Conservation (phyloP, 2,888 invertebrate species). For the Metacarcinus magister region DNA sequence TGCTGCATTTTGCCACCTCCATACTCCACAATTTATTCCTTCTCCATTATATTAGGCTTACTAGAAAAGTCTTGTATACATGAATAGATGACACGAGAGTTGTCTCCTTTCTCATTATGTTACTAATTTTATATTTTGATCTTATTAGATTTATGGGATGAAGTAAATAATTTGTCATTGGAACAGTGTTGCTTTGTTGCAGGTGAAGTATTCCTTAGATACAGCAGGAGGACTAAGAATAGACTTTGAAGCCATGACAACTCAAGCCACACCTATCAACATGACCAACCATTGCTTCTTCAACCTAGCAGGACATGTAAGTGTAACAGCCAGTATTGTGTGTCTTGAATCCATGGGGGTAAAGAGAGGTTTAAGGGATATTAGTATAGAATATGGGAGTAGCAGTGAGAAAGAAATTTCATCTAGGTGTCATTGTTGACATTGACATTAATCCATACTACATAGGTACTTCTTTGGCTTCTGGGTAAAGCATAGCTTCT, state of each 20-base stretch:
- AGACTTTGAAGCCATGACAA: slow-evolving; percentile 90
- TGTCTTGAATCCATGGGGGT: neutral
- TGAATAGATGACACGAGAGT: neutral
- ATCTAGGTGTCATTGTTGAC: neutral
- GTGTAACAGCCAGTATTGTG: neutral
- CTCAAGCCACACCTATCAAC: slow-evolving; percentile 93
- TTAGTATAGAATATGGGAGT: too few relatives aligned
- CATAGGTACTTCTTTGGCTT: neutral
- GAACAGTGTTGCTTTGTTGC: neutral
- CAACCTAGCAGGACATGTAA: slow-evolving; percentile 94
- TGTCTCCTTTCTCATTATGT: neutral
- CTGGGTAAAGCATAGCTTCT: neutral
- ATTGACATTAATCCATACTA: neutral
- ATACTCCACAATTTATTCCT: neutral
- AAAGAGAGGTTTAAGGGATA: neutral
- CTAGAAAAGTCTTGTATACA: neutral
- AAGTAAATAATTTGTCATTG: neutral
- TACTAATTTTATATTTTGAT: neutral
- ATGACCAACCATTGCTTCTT: slow-evolving; percentile 95
- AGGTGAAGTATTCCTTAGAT: slow-evolving; percentile 80
- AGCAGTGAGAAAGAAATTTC: neutral
- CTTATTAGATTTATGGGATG: too few relatives aligned
- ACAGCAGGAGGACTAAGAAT: slow-evolving; percentile 87
- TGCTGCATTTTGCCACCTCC: neutral
- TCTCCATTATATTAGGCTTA: neutral